Evolutionary conservation across 2,113 vertebrate genomes (phyloP), one percentile per base, ranked within the genome.

Genomic region (Thymallus thymallus): DNA sequence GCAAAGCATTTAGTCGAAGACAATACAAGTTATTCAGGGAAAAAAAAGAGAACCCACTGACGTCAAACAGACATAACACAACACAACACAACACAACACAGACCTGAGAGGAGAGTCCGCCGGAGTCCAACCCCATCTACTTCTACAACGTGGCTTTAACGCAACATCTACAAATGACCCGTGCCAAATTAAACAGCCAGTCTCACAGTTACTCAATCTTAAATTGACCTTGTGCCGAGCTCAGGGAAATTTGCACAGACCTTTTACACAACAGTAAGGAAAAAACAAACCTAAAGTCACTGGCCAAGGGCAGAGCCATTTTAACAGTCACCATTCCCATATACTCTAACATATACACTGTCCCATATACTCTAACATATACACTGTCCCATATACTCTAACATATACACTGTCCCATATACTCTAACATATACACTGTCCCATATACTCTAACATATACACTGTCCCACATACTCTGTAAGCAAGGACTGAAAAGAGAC

Each of bases 21-120:
- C 9, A 68, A 7, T n/a, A n/a, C n/a, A 41, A 77, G 72, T 76
- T 75, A 75, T 74, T 56, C 48, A 70, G 73, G 83, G 69, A 80
- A 65, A 6, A 64, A 71, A 74, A 69, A 73, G 68, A 45, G 77
- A 12, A 69, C 70, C 56, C n/a, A 16, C n/a, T 60, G 20, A 60
- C 18, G n/a, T 60, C 46, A 1, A 46, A 61, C 16, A 41, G 22
- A 35, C 63, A n/a, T 5, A 32, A 30, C 29, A 32, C 20, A 45
- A 61, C 20, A 58, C 5, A 51, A 35, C 63, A n/a, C 1, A 32
- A 30, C 29, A 32, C 20, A 45, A 61, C 20, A 58, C 5, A 51
- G 22, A 51, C 68, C 22, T 48, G n/a, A 46, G 60, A 69, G 35
- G 30, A 67, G 20, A 13, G 24, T 65, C 26, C 29, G 63, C 63